Base-by-base conservation (phyloP, 2,888 invertebrate genomes). In the Volucella zonaria region DNA sequence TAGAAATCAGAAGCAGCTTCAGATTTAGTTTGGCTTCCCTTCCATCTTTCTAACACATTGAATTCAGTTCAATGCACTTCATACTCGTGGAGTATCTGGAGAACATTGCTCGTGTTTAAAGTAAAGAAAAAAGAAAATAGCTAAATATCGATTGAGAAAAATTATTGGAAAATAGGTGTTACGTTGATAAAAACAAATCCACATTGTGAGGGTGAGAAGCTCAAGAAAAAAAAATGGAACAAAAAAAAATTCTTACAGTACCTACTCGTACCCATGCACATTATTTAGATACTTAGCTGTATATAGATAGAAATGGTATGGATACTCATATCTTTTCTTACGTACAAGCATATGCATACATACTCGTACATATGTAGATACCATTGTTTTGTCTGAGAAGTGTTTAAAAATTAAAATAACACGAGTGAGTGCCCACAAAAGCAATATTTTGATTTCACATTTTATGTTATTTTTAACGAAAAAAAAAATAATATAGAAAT, bases 91-190 rank as follows among this genome's bases (percentile, higher is more conserved):
- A 66, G 11, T 38, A 38, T 12, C 15, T 45, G 31, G 31, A 31
- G 40, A 51, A 45, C 71, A 51, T 43, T 15, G 15, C 6, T 31
- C 23, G 23, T 23, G 52, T 40, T 1, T 18, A 49, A 51, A 56
- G 58, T 31, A 58, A 38, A n/a, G 1, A 54, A 31, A 58, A 56
- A 40, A 43, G 3, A 67, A 47, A 54, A 64, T 8, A 58, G 18
- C 15, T 42, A 47, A 38, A 59, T 76, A 76, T 76, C 76, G 76
- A 76, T 76, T 67, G 42, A 15, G 54, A 58, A 64, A 66, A 58
- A 75, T 75, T 75, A 75, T 75, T 75, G 75, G 66, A 51, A 75
- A 75, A 77, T 66, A 71, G 77, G 77, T 49, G 56, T 68, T 58
- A 51, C 66, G 58, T 40, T 68, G 31, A 75, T 66, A 59, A 66